These are phyloP conservation scores for Lutjanus argentimaculatus DNA, from an alignment of 2,797 vertebrate genomes.

Conservation along the genomic window DNA sequence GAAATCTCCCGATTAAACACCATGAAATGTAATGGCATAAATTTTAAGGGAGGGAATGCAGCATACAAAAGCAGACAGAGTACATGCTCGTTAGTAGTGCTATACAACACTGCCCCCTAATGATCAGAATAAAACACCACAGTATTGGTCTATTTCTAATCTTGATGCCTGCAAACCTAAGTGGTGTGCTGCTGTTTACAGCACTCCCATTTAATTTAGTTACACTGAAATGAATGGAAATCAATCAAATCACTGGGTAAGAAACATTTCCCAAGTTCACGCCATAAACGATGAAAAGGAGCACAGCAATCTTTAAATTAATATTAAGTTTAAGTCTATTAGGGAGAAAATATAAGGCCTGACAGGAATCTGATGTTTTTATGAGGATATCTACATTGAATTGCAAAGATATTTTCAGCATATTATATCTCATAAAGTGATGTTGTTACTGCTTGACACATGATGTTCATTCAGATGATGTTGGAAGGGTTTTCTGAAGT, in stretches of 20 bases:
- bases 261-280: slow-evolving; percentile 17
- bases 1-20: background rate
- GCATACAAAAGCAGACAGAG: background rate
- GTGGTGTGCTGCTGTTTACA: slow-evolving; percentile 1
- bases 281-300: slow-evolving; percentile 20
- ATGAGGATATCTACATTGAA: background rate
- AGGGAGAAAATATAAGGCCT: slow-evolving; percentile 1
- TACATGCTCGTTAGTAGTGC: background rate
- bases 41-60: background rate
- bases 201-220: slow-evolving; percentile 14
- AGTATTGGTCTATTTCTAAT: background rate
- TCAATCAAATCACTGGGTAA: slow-evolving; percentile 12
- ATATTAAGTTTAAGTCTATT: slow-evolving; percentile 8
- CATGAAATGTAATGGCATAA: background rate
- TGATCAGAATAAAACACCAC: slow-evolving; percentile 32
- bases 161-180: background rate
- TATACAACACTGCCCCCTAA: slow-evolving; percentile 75
- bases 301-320: background rate
- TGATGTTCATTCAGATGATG: slow-evolving; percentile 7
- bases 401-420: background rate
- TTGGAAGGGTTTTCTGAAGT: slow-evolving; percentile 12
- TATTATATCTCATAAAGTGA: background rate
- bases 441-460: background rate
- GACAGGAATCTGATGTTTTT: slow-evolving; percentile 1
- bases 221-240: slow-evolving; percentile 49